Base-by-base conservation (phyloP, 2,888 invertebrate genomes). In the Cryptocheilus praepositus region DNA sequence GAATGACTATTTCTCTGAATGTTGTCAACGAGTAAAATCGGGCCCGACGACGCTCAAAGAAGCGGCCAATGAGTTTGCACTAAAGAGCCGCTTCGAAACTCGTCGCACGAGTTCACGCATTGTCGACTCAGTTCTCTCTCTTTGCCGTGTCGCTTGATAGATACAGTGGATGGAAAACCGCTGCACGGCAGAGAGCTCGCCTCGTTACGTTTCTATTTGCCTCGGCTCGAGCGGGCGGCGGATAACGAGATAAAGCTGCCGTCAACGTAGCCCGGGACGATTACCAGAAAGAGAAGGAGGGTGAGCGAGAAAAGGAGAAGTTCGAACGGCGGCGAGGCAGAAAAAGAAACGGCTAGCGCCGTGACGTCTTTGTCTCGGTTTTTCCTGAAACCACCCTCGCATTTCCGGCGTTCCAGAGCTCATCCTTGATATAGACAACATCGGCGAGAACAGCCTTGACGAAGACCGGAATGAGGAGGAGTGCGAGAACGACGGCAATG, bases 151-250 rank as follows among this genome's bases (percentile, higher is more conserved):
- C 56, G 64, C 58, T 51, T 44, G 36, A 36, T 36, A 36, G 36
- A 36, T 36, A 36, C 36, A 36, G 36, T 36, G 36, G 4, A 36
- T 36, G 36, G 36, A 36, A 36, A 36, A 36, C 45, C 18, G 59
- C 22, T 13, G 18, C 61, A 58, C 44, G 18, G 21, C 53, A 43
- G 45, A 52, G 52, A 45, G 44, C 66, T 57, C 70, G 56, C 60
- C 69, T 82, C 79, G 81, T 82, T 83, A 83, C 74, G 68, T 76
- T 69, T 69, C 69, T 74, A 78, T 80, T 80, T 74, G 73, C 73
- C 46, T 70, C 71, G 71, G 25, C 64, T 70, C 68, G 64, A 63
- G 61, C 59, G 36, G n/a, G 36, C 65, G 67, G 61, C 79, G 76
- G n/a, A 80, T 83, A 83, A 83, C 81, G 74, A 80, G 80, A 79